Conservation (phyloP, 2,888 invertebrate species). For the Cataglyphis albicans region DNA sequence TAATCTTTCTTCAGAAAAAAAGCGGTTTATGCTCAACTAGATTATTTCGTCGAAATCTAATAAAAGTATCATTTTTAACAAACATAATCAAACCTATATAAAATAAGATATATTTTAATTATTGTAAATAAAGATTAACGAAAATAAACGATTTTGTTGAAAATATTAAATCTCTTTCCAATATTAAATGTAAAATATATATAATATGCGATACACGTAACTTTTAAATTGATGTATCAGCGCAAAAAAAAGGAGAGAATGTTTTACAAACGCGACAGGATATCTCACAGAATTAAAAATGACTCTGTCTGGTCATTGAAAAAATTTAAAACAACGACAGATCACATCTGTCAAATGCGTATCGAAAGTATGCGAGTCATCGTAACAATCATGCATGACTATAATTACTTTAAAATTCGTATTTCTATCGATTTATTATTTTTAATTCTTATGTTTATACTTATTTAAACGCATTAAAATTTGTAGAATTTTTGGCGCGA, state of each 20-base stretch:
- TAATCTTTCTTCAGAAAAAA: neutral
- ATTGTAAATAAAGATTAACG: neutral
- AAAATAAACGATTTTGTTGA: neutral
- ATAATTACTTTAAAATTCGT: conserved; percentile 1
- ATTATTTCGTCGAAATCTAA: neutral
- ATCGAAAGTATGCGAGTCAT: conserved; percentile 15
- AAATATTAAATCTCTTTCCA: neutral
- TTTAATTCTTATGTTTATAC: neutral
- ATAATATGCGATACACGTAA: neutral
- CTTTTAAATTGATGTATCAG: neutral
- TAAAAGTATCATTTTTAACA: neutral
- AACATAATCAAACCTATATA: neutral
- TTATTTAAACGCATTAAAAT: neutral
- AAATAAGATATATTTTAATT: neutral
- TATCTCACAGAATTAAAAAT: neutral
- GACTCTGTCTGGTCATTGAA: neutral
- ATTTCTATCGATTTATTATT: neutral
- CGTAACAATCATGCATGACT: neutral
- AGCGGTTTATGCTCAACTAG: neutral
- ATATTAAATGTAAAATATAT: neutral
- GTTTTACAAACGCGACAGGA: neutral
- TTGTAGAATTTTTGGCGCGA: neutral
- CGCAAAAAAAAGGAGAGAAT: neutral
- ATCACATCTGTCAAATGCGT: neutral
- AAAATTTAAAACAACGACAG: neutral